Evolutionary conservation across 35 echinoderm and acorn worm genomes (phyloP).

Genomic region (Heliocidaris erythrogramma): DNA sequence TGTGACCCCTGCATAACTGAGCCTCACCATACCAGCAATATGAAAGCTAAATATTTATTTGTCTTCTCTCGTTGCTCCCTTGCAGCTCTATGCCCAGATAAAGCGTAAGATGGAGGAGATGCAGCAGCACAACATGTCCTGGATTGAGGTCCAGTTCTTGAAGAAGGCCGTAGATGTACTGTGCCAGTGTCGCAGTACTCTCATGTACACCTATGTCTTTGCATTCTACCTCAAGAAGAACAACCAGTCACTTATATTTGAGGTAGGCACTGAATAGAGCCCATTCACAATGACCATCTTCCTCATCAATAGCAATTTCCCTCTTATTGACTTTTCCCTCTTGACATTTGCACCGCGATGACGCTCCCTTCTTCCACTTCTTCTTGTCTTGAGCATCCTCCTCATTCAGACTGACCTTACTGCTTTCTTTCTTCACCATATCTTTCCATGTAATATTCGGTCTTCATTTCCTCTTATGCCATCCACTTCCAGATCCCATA

Average conservation of each 20-base stretch:
- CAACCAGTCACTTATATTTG: slow-evolving; percentile 99
- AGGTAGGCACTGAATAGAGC: slow-evolving; percentile 52
- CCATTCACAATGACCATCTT: not conserved
- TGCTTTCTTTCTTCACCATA: too few relatives aligned
- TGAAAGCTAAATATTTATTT: too few relatives aligned
- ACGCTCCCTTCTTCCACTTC: too few relatives aligned
- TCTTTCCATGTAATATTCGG: too few relatives aligned
- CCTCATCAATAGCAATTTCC: not conserved
- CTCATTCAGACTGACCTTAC: too few relatives aligned
- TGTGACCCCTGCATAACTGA: too few relatives aligned
- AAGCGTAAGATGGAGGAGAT: slow-evolving; percentile 99
- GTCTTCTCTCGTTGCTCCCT: not conserved
- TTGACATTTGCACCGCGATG: too few relatives aligned
- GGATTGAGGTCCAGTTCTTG: slow-evolving; percentile 99
- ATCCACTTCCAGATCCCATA: too few relatives aligned
- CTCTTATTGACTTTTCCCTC: too few relatives aligned
- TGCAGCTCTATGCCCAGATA: slow-evolving; percentile 87
- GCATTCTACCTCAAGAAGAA: slow-evolving; percentile 99
- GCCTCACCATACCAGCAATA: too few relatives aligned
- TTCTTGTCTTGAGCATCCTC: too few relatives aligned
- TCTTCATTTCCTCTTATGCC: too few relatives aligned
- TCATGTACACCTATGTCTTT: slow-evolving; percentile 99
- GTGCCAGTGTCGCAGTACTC: slow-evolving; percentile 85
- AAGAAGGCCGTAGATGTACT: slow-evolving; percentile 99
- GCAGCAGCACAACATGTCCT: slow-evolving; percentile 99